Percentiles rank a stretch among this genome's conserved stretches.
Evolutionary conservation across 2,888 invertebrate genomes (phyloP).

Genomic region (Campoplex capitator): DNA sequence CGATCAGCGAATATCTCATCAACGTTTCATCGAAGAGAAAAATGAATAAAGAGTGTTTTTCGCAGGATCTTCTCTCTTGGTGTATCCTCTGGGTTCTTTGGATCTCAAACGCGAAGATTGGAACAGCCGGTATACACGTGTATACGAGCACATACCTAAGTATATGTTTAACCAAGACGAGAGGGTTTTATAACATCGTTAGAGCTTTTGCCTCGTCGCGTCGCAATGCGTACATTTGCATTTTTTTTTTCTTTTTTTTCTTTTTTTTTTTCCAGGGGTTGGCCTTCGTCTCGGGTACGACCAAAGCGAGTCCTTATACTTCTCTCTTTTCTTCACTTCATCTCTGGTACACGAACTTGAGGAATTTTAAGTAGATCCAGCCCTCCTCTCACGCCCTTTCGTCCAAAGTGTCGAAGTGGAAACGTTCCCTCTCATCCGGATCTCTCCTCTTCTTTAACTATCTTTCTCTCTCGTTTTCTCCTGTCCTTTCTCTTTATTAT

Average conservation of each 20-base stretch:
- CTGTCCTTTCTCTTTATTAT: constrained; percentile 18
- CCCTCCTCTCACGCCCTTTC: constrained; percentile 61
- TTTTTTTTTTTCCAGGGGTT: constrained; percentile 59
- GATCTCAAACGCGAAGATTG: not conserved
- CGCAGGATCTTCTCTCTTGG: not conserved
- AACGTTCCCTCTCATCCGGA: constrained; percentile 56
- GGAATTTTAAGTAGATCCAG: constrained; percentile 64
- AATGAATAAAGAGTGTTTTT: not conserved
- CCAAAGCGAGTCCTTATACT: constrained; percentile 4
- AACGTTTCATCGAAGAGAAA: not conserved
- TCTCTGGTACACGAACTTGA: constrained; percentile 46
- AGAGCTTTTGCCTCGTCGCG: constrained; percentile 57
- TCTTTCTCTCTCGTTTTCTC: constrained; percentile 20
- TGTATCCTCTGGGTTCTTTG: not conserved
- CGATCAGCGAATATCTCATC: not conserved
- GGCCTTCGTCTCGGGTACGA: constrained; percentile 27
- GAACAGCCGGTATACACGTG: not conserved
- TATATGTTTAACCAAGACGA: constrained; percentile 25
- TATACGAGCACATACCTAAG: not conserved
- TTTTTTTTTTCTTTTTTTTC: constrained; percentile 51
- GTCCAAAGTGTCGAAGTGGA: constrained; percentile 66
- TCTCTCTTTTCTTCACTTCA: constrained; percentile 39
- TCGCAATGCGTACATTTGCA: constrained; percentile 68
- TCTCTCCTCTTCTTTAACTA: constrained; percentile 69
- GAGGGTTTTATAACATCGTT: constrained; percentile 53